These are phyloP conservation scores for Antechinus flavipes DNA, from an alignment of 2,113 vertebrate genomes.

Conservation along the genomic window DNA sequence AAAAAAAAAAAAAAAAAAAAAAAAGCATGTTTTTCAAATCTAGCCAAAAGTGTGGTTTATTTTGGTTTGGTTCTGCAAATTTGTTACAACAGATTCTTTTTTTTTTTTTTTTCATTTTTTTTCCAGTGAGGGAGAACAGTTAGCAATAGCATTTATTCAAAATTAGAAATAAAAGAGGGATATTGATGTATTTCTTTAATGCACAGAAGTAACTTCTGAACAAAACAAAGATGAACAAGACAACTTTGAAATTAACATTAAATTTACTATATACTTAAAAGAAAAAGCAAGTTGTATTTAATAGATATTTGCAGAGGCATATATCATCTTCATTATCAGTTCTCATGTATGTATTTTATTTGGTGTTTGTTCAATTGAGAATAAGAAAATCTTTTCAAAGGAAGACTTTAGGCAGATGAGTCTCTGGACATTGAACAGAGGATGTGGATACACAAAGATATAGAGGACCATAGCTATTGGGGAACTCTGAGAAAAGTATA, in stretches of 20 bases:
- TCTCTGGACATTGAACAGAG: background rate
- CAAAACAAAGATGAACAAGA: background rate
- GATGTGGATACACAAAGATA: background rate
- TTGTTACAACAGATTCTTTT: background rate
- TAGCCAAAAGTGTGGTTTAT: background rate
- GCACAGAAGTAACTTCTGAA: background rate
- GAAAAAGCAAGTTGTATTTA: background rate
- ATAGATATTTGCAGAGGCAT: background rate
- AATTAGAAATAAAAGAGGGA: background rate
- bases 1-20: background rate
- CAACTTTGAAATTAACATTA: background rate
- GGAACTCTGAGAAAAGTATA: no score
- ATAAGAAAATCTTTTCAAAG: background rate
- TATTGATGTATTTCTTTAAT: background rate
- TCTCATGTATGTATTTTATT: background rate
- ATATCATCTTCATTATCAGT: background rate
- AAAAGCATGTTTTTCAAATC: background rate
- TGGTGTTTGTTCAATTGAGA: background rate
- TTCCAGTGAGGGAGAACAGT: background rate
- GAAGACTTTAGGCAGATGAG: background rate
- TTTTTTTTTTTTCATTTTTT: no score
- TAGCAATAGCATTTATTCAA: background rate
- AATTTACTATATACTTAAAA: background rate
- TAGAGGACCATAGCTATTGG: no score
- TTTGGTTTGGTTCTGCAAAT: background rate